phyloP scores from a whole-genome alignment of 2,113 vertebrate genomes.

The Calyptommatus sinebrachiatus region DNA sequence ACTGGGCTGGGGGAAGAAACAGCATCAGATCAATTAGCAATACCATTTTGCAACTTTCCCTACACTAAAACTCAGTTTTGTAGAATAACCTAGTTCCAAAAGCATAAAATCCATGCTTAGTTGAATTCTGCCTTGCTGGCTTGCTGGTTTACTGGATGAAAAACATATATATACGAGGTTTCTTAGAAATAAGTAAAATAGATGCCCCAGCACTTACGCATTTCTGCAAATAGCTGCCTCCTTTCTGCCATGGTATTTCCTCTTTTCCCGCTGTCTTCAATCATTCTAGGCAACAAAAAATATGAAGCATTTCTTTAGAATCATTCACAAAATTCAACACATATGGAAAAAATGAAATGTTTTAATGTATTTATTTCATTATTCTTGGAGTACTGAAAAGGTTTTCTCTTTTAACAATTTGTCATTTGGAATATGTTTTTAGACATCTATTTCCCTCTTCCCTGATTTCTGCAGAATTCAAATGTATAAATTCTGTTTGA shows the following conservation, averaged over 20 bases:
- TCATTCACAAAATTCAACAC: conserved; percentile 39
- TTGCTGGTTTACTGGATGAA: conserved; percentile 39
- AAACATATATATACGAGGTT: conserved; percentile 32
- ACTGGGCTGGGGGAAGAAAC: neutral
- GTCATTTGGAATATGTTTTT: conserved; percentile 42
- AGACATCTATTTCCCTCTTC: conserved; percentile 42
- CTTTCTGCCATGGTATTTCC: conserved; percentile 96
- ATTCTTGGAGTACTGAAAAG: neutral
- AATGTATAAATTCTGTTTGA: conserved; percentile 59
- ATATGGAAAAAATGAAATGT: neutral
- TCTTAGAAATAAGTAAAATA: neutral
- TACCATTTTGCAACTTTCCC: conserved; percentile 12
- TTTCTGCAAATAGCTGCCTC: conserved; percentile 99
- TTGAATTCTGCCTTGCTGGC: conserved; percentile 40
- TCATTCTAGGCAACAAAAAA: conserved; percentile 87
- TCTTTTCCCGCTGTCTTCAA: conserved; percentile 88
- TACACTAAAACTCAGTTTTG: neutral
- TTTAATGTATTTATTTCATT: neutral
- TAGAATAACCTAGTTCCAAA: conserved; percentile 16
- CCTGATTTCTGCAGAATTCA: conserved; percentile 37
- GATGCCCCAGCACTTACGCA: conserved; percentile 87
- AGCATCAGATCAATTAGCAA: conserved; percentile 25
- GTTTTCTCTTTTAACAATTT: neutral
- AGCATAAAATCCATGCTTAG: conserved; percentile 30
- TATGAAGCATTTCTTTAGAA: conserved; percentile 49